Base-by-base conservation (phyloP, 2,888 invertebrate species). In the Drosophila picticornis region DNA sequence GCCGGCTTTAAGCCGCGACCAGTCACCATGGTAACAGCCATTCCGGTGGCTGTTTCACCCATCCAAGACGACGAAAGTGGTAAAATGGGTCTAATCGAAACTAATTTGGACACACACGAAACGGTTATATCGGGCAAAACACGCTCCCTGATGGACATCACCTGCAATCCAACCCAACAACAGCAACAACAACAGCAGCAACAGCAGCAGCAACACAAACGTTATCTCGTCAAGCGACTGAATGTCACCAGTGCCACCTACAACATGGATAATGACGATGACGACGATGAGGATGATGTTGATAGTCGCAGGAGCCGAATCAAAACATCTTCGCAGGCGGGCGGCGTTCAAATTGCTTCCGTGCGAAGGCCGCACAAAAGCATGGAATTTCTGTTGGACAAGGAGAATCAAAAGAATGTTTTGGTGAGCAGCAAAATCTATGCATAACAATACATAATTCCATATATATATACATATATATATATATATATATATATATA, bases 361-460 rank as follows among this genome's bases (percentile, higher is more conserved):
- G 88, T 91, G 62, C 94, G 93, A 62, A 92, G 95, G 76, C 96
- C 96, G 60, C 97, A 97, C 94, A 97, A 97, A 94, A 97, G 97
- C 94, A 98, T 98, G 98, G 98, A 98, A 95, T 98, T 98, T 95
- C 96, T 98, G 93, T 95, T 98, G 94, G 98, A 98, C 94, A 98
- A 97, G 94, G 97, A 97, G 93, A 97, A 97, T 94, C 96, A 97
- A 92, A 96, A 96, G 92, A 96, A 96, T 88, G 96, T 96, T 89
- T 96, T 97, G 97, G 97, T 97, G 92, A 96, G 96, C 95, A 57
- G 25, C 22, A 13, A 55, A 34, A 25, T 16, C 36, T 40, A 40
- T 43, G 27, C 43, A 43, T 40, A 68, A 68, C 55, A 55, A 48
- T n/a, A 38, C 22, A 53, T 9, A 46, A 25, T 46, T 46, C 27